Evolutionary conservation across 2,888 invertebrate genomes (phyloP).

Genomic region (Beris chalybata): DNA sequence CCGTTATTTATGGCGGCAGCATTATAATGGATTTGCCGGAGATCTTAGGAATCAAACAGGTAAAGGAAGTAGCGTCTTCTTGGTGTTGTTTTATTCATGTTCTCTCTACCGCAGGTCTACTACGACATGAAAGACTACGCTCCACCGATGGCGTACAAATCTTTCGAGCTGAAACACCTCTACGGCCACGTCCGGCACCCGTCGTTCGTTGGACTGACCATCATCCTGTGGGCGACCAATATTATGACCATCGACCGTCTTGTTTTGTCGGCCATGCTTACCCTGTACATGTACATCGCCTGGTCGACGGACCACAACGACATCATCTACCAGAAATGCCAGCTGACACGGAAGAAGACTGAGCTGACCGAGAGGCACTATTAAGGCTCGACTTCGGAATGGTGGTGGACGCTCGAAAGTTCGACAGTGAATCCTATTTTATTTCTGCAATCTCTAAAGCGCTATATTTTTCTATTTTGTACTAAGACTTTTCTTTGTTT

Average conservation of each 20-base stretch:
- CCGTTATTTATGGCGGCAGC: slow-evolving; percentile 63
- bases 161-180: slow-evolving; percentile 58
- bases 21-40: slow-evolving; percentile 66
- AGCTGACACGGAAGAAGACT: slow-evolving; percentile 58
- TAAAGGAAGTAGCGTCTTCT: slow-evolving; percentile 39
- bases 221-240: slow-evolving; percentile 63
- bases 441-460: no score
- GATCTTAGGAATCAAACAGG: slow-evolving; percentile 64
- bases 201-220: slow-evolving; percentile 62
- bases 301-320: slow-evolving; percentile 65
- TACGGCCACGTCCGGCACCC: slow-evolving; percentile 66
- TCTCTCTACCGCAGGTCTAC: slow-evolving; percentile 54
- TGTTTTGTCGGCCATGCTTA: slow-evolving; percentile 59
- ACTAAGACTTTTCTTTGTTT: no score
- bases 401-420: no score
- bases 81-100: slow-evolving; percentile 14
- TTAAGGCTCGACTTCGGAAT: background rate
- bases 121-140: slow-evolving; percentile 60
- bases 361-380: slow-evolving; percentile 48
- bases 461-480: no score
- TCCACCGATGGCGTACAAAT: slow-evolving; percentile 60
- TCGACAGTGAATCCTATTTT: no score
- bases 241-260: slow-evolving; percentile 66
- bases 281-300: slow-evolving; percentile 62
- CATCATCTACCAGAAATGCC: slow-evolving; percentile 60